These are phyloP conservation scores for Dryococelus australis DNA, from an alignment of 2,888 invertebrate species.

Conservation along the genomic window DNA sequence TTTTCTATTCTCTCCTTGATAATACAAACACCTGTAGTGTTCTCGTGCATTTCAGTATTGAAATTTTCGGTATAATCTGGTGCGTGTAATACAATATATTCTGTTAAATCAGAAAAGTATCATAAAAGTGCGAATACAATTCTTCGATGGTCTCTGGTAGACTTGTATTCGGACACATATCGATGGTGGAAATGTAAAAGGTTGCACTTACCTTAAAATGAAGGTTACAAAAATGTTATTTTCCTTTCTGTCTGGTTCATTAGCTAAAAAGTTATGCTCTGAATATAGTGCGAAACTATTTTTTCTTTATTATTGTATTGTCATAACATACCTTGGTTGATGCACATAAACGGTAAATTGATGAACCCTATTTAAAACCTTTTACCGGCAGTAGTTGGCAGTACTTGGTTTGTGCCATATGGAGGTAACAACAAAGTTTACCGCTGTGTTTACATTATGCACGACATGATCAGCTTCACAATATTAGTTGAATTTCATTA, in stretches of 20 bases:
- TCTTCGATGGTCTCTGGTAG: no score
- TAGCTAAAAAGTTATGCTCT: not conserved
- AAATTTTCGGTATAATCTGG: no score
- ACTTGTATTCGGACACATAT: no score
- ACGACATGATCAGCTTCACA: not conserved
- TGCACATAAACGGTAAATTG: not conserved
- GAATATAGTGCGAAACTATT: not conserved
- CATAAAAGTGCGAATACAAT: no score
- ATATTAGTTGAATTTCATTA: not conserved
- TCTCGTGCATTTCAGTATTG: no score
- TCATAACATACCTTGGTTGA: not conserved
- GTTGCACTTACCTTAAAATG: not conserved
- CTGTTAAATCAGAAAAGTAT: no score
- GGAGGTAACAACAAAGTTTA: not conserved
- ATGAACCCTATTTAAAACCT: not conserved
- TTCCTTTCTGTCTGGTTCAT: not conserved
- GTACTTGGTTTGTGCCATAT: not conserved
- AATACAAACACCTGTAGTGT: no score
- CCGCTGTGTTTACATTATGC: not conserved
- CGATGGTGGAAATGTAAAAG: not conserved
- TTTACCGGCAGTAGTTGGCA: conserved; percentile 5
- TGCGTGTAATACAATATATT: no score
- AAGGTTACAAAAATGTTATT: not conserved
- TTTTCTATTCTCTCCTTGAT: no score
- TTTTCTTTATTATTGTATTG: not conserved